Evolutionary conservation across 2,113 vertebrate species (phyloP).

Genomic region (Alectura lathami): DNA sequence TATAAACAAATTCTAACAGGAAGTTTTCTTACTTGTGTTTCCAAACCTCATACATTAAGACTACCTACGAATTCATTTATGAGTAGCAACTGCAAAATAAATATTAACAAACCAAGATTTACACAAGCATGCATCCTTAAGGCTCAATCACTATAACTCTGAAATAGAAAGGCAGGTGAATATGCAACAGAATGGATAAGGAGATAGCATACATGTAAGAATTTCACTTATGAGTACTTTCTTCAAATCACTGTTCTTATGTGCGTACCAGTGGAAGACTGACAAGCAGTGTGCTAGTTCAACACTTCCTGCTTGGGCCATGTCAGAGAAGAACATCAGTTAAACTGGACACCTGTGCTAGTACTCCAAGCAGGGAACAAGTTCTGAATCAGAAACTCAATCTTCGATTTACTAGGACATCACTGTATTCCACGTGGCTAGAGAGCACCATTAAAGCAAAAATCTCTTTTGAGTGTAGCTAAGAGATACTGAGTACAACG

Average conservation of each 20-base stretch:
- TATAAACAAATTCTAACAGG: background rate
- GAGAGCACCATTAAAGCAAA: background rate
- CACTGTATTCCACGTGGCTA: background rate
- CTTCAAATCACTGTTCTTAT: background rate
- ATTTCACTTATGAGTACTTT: background rate
- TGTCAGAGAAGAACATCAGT: background rate
- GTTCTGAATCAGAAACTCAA: background rate
- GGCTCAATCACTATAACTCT: background rate
- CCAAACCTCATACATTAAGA: background rate
- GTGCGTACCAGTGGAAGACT: background rate
- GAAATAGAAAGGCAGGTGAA: background rate
- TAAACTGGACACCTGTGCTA: background rate
- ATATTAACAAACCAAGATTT: background rate
- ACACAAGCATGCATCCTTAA: background rate
- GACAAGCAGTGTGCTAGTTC: background rate
- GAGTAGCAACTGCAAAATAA: background rate
- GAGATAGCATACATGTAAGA: background rate
- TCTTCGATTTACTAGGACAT: background rate
- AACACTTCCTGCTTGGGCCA: background rate
- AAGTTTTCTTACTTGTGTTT: conserved; percentile 8
- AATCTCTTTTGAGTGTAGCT: background rate
- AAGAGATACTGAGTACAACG: background rate
- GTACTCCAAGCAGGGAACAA: background rate
- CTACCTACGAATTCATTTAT: background rate
- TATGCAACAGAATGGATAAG: background rate